Percentiles rank a stretch among this genome's conserved stretches.
Conservation (phyloP, 64 coral and sea anemone species). For the Astreopora myriophthalma region DNA sequence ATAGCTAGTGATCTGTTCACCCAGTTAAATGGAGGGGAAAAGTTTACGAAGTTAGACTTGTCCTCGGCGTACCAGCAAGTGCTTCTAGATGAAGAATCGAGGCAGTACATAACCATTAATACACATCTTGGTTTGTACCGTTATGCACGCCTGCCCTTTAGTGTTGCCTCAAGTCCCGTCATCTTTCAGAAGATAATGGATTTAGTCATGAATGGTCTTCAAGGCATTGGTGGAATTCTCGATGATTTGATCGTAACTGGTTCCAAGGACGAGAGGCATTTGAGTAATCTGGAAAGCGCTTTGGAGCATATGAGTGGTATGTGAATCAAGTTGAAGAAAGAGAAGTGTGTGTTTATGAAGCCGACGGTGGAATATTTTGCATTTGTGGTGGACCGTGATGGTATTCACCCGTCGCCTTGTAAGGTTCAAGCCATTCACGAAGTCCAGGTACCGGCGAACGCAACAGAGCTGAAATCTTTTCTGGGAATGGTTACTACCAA, state of each 20-base stretch:
- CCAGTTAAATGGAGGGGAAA: too few relatives aligned
- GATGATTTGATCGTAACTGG: slow-evolving; percentile 4
- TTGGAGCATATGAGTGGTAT: neutral
- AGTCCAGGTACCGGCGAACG: neutral
- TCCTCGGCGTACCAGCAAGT: slow-evolving; percentile 31
- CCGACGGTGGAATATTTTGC: neutral
- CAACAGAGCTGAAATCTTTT: slow-evolving; percentile 11
- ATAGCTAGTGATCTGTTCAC: slow-evolving; percentile 19
- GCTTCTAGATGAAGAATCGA: slow-evolving; percentile 17
- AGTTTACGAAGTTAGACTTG: too few relatives aligned
- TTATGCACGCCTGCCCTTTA: slow-evolving; percentile 22
- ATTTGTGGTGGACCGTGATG: slow-evolving; percentile 30
- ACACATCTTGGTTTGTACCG: slow-evolving; percentile 17
- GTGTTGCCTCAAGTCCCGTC: neutral
- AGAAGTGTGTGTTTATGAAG: slow-evolving; percentile 5
- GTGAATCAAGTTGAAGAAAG: neutral
- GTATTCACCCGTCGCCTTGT: slow-evolving; percentile 23
- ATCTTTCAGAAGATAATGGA: slow-evolving; percentile 58
- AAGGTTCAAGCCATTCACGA: slow-evolving; percentile 50
- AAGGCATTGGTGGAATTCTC: neutral
- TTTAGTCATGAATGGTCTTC: slow-evolving; percentile 14
- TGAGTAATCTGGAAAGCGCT: too few relatives aligned
- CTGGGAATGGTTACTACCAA: slow-evolving; percentile 33
- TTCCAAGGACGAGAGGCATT: neutral
- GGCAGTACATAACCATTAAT: slow-evolving; percentile 24